These are phyloP conservation scores for Parasteatoda tepidariorum DNA, from an alignment of 1,140 invertebrate genomes.

Conservation along the genomic window DNA sequence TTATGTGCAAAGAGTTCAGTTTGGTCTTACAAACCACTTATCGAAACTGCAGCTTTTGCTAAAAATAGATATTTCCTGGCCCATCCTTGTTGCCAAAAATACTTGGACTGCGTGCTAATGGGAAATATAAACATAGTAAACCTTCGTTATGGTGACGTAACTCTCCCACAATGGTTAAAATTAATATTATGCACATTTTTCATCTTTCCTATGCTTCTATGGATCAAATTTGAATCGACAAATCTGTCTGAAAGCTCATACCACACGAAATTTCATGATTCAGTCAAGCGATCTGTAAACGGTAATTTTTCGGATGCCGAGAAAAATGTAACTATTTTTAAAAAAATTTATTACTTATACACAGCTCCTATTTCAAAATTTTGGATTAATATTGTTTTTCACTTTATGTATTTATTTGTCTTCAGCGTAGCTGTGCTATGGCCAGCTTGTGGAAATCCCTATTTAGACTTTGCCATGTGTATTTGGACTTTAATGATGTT, in stretches of 20 bases:
- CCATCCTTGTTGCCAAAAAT: constrained; percentile 70
- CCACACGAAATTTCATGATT: too few species aligned
- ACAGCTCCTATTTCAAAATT: constrained; percentile 64
- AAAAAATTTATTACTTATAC: constrained; percentile 62
- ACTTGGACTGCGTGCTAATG: constrained; percentile 67
- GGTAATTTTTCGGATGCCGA: too few species aligned
- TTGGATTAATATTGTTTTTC: constrained; percentile 65
- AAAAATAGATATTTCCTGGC: constrained; percentile 66
- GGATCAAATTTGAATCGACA: constrained; percentile 65
- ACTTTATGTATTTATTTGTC: constrained; percentile 67
- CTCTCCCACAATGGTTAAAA: constrained; percentile 68
- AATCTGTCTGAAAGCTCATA: too few species aligned
- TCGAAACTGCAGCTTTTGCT: constrained; percentile 61
- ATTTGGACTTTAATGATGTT: constrained; percentile 64
- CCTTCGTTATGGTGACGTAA: constrained; percentile 65
- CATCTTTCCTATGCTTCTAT: constrained; percentile 69
- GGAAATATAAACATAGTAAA: constrained; percentile 67
- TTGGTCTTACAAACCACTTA: constrained; percentile 66
- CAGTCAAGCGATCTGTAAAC: too few species aligned
- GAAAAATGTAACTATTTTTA: too few species aligned
- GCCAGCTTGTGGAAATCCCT: constrained; percentile 69
- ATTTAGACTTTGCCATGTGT: constrained; percentile 66
- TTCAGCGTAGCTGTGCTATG: constrained; percentile 68
- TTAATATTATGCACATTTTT: constrained; percentile 67
- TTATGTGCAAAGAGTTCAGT: constrained; percentile 66